A percentile compares a stretch with the other conserved stretches of the same genome.
phyloP scores from a whole-genome alignment of 2,888 invertebrate species.

The Drosophila kanekoi region DNA sequence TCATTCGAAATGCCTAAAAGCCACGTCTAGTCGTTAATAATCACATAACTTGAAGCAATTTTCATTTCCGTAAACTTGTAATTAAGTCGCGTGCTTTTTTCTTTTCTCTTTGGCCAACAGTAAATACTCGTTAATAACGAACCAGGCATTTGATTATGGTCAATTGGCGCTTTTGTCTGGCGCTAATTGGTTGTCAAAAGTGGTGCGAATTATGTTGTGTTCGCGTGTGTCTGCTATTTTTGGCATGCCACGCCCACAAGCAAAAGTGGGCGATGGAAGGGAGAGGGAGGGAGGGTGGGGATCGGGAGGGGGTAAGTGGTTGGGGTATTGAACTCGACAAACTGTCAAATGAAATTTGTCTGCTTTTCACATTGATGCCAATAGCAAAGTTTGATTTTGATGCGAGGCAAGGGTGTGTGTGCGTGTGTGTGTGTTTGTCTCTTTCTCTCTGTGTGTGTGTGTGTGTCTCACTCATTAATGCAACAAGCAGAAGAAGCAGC shows the following conservation, averaged over 20 bases:
- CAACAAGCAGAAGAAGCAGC: constrained; percentile 41
- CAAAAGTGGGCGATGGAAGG: not conserved
- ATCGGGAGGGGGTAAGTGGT: not conserved
- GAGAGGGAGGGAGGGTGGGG: not conserved
- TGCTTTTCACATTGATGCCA: constrained; percentile 75
- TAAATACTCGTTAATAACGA: constrained; percentile 10
- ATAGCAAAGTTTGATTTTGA: constrained; percentile 64
- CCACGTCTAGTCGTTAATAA: constrained; percentile 4
- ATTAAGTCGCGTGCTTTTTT: constrained; percentile 12
- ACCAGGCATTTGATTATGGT: constrained; percentile 29
- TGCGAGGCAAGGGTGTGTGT: constrained; percentile 8
- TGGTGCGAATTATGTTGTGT: constrained; percentile 30
- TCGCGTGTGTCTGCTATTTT: constrained; percentile 35
- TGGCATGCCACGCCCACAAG: constrained; percentile 5
- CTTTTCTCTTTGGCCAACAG: not conserved
- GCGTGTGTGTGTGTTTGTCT: not conserved
- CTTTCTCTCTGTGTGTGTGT: constrained; percentile 15
- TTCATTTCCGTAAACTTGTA: not conserved
- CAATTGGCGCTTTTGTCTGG: constrained; percentile 34
- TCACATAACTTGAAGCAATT: not conserved
- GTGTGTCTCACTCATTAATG: constrained; percentile 69
- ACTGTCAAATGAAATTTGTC: constrained; percentile 60
- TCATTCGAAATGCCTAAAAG: not conserved
- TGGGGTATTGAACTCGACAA: constrained; percentile 49
- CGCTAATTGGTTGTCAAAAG: constrained; percentile 62